Conservation (phyloP, 1,140 invertebrate species). For the Drosophila takahashii region DNA sequence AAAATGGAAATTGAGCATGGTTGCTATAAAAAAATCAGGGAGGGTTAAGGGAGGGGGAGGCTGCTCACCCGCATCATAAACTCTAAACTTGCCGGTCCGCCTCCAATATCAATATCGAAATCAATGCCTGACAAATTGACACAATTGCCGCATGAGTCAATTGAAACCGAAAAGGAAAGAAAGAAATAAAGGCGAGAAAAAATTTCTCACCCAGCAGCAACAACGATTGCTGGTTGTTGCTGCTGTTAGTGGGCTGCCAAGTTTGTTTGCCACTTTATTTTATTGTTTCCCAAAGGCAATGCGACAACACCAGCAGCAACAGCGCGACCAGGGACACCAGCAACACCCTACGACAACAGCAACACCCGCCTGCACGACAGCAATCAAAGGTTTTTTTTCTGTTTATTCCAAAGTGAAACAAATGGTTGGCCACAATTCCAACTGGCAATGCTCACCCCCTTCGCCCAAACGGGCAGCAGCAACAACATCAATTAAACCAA, state of each 20-base stretch:
- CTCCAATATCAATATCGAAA: constrained; percentile 68
- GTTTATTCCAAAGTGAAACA: constrained; percentile 63
- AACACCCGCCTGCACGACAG: constrained; percentile 1
- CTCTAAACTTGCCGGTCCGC: constrained; percentile 64
- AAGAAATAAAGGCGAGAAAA: constrained; percentile 8
- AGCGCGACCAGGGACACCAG: constrained; percentile 4
- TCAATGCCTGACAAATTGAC: constrained; percentile 78
- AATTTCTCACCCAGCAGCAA: constrained; percentile 24
- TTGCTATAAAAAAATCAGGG: constrained; percentile 1
- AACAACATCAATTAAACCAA: constrained; percentile 67
- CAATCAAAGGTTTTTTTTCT: constrained; percentile 27
- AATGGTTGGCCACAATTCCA: constrained; percentile 72
- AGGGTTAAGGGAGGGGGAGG: constrained; percentile 8
- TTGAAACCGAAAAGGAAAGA: constrained; percentile 49
- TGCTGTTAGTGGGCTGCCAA: constrained; percentile 47
- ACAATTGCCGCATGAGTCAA: constrained; percentile 81
- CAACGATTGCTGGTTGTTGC: constrained; percentile 39
- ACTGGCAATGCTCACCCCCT: constrained; percentile 30
- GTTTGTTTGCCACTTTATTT: constrained; percentile 78
- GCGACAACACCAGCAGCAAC: constrained; percentile 42
- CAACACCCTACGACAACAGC: constrained; percentile 30
- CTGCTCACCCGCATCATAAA: constrained; percentile 72
- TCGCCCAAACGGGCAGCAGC: constrained; percentile 7
- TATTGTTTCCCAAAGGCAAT: constrained; percentile 71
- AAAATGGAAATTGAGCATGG: constrained; percentile 82